Evolutionary conservation across 2,888 invertebrate species (phyloP), one percentile per base, ranked within the genome.

Genomic region (Leptinotarsa juncta): DNA sequence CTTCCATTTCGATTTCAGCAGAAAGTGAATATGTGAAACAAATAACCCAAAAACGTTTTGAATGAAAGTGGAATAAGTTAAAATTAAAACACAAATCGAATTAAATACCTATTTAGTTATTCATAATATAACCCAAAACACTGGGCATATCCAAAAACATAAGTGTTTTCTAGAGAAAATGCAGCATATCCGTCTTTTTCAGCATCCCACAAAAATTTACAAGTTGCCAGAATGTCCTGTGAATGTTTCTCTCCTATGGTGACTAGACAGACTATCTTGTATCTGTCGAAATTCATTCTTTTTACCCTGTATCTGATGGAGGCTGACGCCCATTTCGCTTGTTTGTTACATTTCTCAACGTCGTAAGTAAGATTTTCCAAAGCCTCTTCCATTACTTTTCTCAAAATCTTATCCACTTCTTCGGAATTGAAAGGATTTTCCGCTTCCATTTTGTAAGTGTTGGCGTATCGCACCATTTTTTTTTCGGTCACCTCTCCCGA

Each of bases 81-180:
- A 42, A 42, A 42, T 42, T 42, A 42, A 42, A 42, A 42, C 42
- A 42, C 3, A 42, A 42, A 42, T 42, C 42, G 5, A 42, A 42
- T 42, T 3, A 42, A 42, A 10, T 42, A 3, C 10, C 42, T 42
- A 42, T 42, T 42, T 16, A 70, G 62, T 49, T 88, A 94, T 86
- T 94, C 94, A 81, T 91, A 92, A 86, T 94, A 94, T 67, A 93
- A 84, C 32, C 92, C 94, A 83, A 93, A 92, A 74, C 93, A 93
- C 66, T 90, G 89, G 49, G 91, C 92, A 81, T 90, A 90, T n/a
- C 91, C 92, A 83, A 90, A 91, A 72, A 93, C 89, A 75, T 91
- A 90, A 75, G 90, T 89, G 82, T 92, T 93, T 85, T 94, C 93
- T 82, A 90, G 90, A 57, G 89, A 89, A 81, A 90, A 90, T 0